Evolutionary conservation across 2,797 vertebrate genomes (phyloP).

Genomic region (Malacoraja senta): DNA sequence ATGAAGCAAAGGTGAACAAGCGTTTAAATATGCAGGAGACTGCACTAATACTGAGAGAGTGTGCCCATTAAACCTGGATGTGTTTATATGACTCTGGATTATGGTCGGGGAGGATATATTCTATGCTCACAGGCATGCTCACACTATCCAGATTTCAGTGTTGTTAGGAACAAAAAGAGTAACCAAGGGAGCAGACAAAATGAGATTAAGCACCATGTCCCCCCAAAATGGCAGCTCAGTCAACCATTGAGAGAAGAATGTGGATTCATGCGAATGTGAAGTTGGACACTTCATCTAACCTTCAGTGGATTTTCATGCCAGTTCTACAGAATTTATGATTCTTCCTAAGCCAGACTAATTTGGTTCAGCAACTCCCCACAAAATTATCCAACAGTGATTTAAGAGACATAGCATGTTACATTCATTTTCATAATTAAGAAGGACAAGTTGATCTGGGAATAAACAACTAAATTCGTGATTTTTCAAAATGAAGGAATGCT

Average conservation of each 20-base stretch:
- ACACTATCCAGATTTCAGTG: no score
- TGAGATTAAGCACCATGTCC: background rate
- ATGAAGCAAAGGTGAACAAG: background rate
- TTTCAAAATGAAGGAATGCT: background rate
- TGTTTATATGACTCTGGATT: background rate
- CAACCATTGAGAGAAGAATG: background rate
- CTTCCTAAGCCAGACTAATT: background rate
- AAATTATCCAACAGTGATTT: background rate
- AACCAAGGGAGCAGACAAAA: background rate
- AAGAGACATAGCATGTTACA: background rate
- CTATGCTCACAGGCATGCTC: background rate
- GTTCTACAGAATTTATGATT: background rate
- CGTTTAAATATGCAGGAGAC: background rate
- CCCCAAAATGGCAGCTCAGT: background rate
- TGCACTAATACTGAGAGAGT: background rate
- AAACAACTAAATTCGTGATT: background rate
- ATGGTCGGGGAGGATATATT: background rate
- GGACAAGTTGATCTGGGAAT: background rate
- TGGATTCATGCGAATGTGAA: background rate
- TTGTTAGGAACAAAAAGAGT: background rate
- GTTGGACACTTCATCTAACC: background rate
- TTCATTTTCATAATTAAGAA: background rate
- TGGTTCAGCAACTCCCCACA: background rate
- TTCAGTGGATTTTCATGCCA: no score
- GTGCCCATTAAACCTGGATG: no score